Evolutionary conservation across 2,113 vertebrate genomes (phyloP).

Genomic region (Nibea coibor): DNA sequence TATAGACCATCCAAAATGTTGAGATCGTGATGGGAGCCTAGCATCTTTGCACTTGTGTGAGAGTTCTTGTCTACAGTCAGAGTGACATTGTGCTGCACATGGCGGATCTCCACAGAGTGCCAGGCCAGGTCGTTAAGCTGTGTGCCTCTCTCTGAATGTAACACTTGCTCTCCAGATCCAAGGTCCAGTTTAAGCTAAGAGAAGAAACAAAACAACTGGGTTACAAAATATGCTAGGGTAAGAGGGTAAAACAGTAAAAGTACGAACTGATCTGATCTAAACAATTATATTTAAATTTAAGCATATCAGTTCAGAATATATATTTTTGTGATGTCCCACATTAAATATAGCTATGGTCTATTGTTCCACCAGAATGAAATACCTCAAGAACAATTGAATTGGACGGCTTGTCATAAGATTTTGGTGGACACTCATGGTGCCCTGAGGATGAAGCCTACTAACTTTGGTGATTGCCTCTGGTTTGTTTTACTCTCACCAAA

Average conservation of each 20-base stretch:
- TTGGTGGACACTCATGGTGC: neutral
- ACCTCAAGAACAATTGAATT: neutral
- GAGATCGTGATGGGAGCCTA: slow-evolving; percentile 76
- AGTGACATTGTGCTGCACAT: slow-evolving; percentile 76
- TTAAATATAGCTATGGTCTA: neutral
- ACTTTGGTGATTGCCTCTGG: neutral
- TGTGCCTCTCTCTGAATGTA: slow-evolving; percentile 84
- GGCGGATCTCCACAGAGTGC: slow-evolving; percentile 87
- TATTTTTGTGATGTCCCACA: neutral
- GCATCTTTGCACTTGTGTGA: slow-evolving; percentile 76
- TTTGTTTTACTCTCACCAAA: neutral
- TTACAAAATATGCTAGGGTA: slow-evolving; percentile 17
- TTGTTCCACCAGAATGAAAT: neutral
- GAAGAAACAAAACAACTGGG: slow-evolving; percentile 35
- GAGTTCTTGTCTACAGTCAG: slow-evolving; percentile 87
- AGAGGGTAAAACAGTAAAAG: too few species aligned
- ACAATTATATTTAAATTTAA: neutral
- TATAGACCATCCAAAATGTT: slow-evolving; percentile 85
- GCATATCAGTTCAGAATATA: neutral
- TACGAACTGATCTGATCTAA: neutral
- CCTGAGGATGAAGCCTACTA: neutral
- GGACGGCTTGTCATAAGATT: neutral
- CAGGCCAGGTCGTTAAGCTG: slow-evolving; percentile 89
- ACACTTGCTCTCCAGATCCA: slow-evolving; percentile 81
- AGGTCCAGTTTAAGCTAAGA: slow-evolving; percentile 88